A percentile compares a stretch with the other conserved stretches of the same genome.
Conservation (phyloP, 1,140 invertebrate species). For the Daktulosphaira vitifoliae region DNA sequence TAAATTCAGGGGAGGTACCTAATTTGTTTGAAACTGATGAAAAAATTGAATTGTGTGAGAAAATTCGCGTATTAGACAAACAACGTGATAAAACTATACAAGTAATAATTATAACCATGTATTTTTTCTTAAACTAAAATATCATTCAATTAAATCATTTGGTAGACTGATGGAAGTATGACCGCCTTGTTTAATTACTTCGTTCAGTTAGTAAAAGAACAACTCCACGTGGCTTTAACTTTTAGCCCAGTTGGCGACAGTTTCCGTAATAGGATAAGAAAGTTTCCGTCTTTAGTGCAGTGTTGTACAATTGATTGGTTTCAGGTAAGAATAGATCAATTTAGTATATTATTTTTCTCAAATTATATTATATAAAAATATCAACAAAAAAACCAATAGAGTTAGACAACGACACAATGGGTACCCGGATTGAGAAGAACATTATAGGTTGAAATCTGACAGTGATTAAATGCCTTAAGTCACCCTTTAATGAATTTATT, state of each 20-base stretch:
- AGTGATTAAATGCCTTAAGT: neutral
- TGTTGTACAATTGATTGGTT: slow-evolving; percentile 98
- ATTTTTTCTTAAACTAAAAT: neutral
- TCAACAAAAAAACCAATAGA: too few species aligned
- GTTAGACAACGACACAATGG: too few species aligned
- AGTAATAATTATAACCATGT: slow-evolving; percentile 37
- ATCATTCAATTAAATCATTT: slow-evolving; percentile 2
- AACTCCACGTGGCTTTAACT: slow-evolving; percentile 82
- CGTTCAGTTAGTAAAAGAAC: slow-evolving; percentile 77
- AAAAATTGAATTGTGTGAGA: slow-evolving; percentile 85
- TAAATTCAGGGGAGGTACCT: slow-evolving; percentile 89
- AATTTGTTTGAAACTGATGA: slow-evolving; percentile 84
- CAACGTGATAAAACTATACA: slow-evolving; percentile 81
- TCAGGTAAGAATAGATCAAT: slow-evolving; percentile 58
- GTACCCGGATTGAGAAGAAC: too few species aligned
- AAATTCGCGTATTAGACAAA: slow-evolving; percentile 83
- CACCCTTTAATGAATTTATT: too few species aligned
- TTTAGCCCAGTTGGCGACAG: slow-evolving; percentile 87
- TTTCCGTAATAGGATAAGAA: slow-evolving; percentile 77
- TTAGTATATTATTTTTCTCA: neutral
- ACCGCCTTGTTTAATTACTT: slow-evolving; percentile 91
- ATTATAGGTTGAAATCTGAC: too few species aligned
- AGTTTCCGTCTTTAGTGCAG: slow-evolving; percentile 90
- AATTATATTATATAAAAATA: too few species aligned
- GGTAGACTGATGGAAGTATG: slow-evolving; percentile 76